Base-by-base conservation (phyloP, 2,888 invertebrate species). In the Cecidostiba fungosa region DNA sequence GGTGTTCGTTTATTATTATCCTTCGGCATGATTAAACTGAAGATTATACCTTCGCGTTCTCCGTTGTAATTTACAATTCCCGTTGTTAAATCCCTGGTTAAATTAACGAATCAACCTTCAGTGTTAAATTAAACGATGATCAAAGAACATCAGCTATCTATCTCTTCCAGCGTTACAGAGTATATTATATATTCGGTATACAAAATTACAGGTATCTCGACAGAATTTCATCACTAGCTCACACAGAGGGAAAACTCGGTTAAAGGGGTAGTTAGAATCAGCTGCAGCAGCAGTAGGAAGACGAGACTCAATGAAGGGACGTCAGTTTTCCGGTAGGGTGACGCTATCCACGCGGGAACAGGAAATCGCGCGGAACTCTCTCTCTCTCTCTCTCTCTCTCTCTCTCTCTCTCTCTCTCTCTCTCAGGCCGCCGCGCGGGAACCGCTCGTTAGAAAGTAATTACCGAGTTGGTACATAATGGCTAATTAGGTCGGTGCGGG, bases 391-490 rank as follows among this genome's bases (percentile, higher is more conserved):
- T 8, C n/a, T 0, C 19, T 5, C 70, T 16, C 14, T 29, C 19
- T n/a, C 70, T 29, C 32, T 69, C 32, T 1, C 5, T 19, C 54
- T 54, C 23, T 4, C 59, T 5, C 23, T 23, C n/a, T n/a, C 26
- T 62, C 62, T 23, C 26, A 26, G 14, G 10, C 39, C 14, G 16
- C 29, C 29, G 26, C 59, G 70, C 36, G 79, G 39, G 76, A 81
- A 85, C 74, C 73, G 69, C 85, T 88, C 88, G 85, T 87, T 88
- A 88, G 88, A 88, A 87, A 87, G 87, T 88, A 88, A 88, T 88
- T 88, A 88, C 87, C 86, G 84, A 87, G 82, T 88, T 87, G 85
- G 86, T 85, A 87, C 88, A 85, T 88, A 85, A 87, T 84, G 83
- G 88, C 85, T 88, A 88, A 88, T 88, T 88, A 88, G 85, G 80